These are phyloP conservation scores for Rhodophaea formosa DNA, from an alignment of 2,888 invertebrate species.

Conservation along the genomic window DNA sequence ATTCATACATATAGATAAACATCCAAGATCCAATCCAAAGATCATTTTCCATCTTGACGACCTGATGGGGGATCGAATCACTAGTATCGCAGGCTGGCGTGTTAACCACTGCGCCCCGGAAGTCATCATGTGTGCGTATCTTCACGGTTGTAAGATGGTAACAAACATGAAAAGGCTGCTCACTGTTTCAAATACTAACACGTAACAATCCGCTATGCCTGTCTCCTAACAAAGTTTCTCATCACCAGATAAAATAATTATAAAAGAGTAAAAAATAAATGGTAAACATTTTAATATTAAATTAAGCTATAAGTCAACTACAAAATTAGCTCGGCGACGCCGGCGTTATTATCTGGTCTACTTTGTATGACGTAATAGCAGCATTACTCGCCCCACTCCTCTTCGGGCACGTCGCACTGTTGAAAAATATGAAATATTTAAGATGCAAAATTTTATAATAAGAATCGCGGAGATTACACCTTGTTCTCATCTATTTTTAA, in stretches of 20 bases:
- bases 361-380: constrained; percentile 58
- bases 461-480: constrained; percentile 76
- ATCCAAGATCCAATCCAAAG: no score
- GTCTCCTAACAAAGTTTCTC: neutral
- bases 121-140: no score
- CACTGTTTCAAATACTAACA: neutral
- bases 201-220: no score
- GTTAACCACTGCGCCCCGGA: no score
- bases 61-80: no score
- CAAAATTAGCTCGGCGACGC: constrained; percentile 27
- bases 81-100: no score
- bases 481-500: constrained; percentile 76
- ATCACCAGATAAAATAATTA: constrained; percentile 17
- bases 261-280: constrained; percentile 20
- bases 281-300: constrained; percentile 19
- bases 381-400: constrained; percentile 46
- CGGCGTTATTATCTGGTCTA: constrained; percentile 43
- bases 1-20: no score
- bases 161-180: neutral
- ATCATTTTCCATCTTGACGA: no score
- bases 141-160: no score
- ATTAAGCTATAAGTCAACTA: constrained; percentile 17
- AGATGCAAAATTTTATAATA: constrained; percentile 77
- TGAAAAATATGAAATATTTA: constrained; percentile 74
- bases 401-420: constrained; percentile 48